Evolutionary conservation across 1,140 invertebrate genomes (phyloP).

Genomic region (Eupristina koningsbergeri): DNA sequence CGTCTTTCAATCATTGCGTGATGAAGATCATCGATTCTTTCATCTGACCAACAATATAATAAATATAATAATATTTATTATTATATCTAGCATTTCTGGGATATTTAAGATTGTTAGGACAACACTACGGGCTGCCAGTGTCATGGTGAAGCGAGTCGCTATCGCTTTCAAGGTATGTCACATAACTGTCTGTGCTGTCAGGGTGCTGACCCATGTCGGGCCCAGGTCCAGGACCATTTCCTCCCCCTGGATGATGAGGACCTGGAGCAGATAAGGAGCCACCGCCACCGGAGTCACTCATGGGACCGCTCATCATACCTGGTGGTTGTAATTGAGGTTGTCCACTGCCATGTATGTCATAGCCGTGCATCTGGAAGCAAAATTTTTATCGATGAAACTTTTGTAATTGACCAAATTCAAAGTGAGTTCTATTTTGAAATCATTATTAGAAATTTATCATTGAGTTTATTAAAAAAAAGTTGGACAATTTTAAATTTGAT

Average conservation of each 20-base stretch:
- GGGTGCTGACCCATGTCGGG: slow-evolving; percentile 78
- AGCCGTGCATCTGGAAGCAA: slow-evolving; percentile 87
- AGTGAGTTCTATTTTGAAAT: too few species aligned
- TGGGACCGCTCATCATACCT: slow-evolving; percentile 67
- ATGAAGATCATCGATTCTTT: not conserved
- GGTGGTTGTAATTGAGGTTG: slow-evolving; percentile 70
- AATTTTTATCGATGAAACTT: too few species aligned
- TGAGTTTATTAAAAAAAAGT: too few species aligned
- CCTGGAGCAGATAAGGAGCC: slow-evolving; percentile 74
- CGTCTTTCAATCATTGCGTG: not conserved
- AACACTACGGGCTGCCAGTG: slow-evolving; percentile 77
- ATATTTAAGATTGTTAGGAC: slow-evolving; percentile 45
- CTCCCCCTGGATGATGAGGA: slow-evolving; percentile 73
- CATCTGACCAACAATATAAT: not conserved
- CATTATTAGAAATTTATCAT: too few species aligned
- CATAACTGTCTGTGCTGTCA: slow-evolving; percentile 89
- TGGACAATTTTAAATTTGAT: too few species aligned
- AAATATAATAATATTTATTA: not conserved
- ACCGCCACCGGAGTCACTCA: slow-evolving; percentile 60
- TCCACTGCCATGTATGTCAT: slow-evolving; percentile 79
- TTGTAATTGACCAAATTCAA: too few species aligned
- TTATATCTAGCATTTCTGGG: not conserved
- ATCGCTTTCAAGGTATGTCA: slow-evolving; percentile 91
- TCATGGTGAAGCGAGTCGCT: slow-evolving; percentile 76
- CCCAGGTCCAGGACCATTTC: slow-evolving; percentile 48